Conservation (phyloP, 1,140 invertebrate genomes). For the Zophobas morio region DNA sequence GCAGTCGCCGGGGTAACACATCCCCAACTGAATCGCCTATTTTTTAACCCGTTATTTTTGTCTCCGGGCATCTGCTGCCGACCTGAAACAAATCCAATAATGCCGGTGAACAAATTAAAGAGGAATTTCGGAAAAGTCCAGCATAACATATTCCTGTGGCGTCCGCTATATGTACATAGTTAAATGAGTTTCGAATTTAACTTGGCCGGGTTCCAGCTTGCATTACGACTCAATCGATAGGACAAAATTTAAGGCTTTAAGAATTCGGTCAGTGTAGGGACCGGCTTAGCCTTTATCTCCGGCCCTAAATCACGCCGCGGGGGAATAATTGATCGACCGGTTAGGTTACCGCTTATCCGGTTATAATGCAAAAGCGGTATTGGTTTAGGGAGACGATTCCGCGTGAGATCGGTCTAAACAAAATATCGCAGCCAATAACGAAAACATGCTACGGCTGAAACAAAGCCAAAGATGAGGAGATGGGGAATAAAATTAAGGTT, state of each 20-base stretch:
- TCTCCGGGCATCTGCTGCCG: constrained; percentile 13
- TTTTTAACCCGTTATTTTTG: neutral
- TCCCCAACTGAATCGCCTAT: neutral
- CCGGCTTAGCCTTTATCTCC: constrained; percentile 34
- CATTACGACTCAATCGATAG: constrained; percentile 57
- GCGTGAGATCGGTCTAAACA: neutral
- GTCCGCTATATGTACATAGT: constrained; percentile 52
- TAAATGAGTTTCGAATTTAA: constrained; percentile 57
- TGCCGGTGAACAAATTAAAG: constrained; percentile 36
- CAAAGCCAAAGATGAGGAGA: neutral
- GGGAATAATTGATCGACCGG: constrained; percentile 24
- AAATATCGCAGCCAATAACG: neutral
- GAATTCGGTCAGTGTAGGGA: constrained; percentile 45
- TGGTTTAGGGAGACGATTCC: neutral
- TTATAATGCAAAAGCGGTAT: too few species aligned
- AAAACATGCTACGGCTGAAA: neutral
- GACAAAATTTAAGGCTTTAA: constrained; percentile 45
- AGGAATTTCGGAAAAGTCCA: constrained; percentile 38
- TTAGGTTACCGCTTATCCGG: too few species aligned
- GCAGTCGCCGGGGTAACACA: too few species aligned
- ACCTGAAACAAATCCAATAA: constrained; percentile 42
- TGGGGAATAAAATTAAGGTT: neutral
- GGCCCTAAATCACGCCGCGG: constrained; percentile 35
- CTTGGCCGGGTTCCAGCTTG: constrained; percentile 53
- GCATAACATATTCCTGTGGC: constrained; percentile 44